Evolutionary conservation across 2,797 vertebrate species (phyloP).

Genomic region (Xenops minutus): DNA sequence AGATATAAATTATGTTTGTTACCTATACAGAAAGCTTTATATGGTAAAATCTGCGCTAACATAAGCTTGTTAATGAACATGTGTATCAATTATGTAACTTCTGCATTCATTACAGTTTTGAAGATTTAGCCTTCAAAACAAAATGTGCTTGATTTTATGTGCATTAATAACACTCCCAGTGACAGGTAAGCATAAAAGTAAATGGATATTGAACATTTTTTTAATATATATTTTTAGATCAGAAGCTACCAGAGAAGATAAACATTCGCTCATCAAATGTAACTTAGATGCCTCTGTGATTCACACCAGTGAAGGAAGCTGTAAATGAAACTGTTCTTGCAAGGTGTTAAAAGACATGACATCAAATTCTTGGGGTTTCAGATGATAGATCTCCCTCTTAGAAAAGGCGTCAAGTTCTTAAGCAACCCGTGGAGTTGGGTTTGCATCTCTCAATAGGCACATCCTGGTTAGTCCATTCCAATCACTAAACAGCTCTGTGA

Average conservation of each 20-base stretch:
- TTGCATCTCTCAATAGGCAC: neutral
- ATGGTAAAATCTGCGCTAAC: neutral
- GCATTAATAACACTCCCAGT: neutral
- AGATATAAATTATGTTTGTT: neutral
- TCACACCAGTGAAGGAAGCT: neutral
- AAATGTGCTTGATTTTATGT: neutral
- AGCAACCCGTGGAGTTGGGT: neutral
- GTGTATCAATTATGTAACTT: slow-evolving; percentile 5
- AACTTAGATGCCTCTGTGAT: neutral
- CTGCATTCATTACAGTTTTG: neutral
- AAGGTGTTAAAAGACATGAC: neutral
- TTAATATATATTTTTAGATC: neutral
- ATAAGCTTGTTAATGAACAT: neutral
- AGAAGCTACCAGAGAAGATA: neutral
- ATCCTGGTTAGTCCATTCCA: neutral
- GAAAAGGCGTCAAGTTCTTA: neutral
- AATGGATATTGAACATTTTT: neutral
- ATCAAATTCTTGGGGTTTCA: neutral
- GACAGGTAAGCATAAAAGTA: neutral
- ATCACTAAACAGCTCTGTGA: neutral
- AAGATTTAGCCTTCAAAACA: slow-evolving; percentile 11
- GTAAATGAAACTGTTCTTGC: neutral
- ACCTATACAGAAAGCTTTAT: neutral
- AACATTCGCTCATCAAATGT: neutral
- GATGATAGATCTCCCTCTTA: neutral